Evolutionary conservation across 1,140 invertebrate genomes (phyloP).

Genomic region (Paraescarpia echinospica): DNA sequence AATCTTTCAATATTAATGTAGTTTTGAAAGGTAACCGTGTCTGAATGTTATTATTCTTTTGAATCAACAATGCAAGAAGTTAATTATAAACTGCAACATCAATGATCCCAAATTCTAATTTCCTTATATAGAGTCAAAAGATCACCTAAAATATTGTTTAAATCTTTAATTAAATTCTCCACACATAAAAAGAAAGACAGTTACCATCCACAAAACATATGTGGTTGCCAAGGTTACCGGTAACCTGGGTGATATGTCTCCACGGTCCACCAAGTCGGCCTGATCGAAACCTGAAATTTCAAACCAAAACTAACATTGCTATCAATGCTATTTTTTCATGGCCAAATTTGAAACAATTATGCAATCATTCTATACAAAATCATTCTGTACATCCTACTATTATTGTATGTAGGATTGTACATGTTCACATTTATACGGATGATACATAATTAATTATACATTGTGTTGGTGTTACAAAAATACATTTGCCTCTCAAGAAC

Average conservation of each 20-base stretch:
- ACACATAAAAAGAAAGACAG: constrained; percentile 11
- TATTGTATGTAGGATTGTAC: not conserved
- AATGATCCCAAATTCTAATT: too few species aligned
- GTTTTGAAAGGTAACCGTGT: not conserved
- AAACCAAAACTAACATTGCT: not conserved
- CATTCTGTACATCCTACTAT: not conserved
- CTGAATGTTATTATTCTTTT: not conserved
- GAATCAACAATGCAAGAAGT: too few species aligned
- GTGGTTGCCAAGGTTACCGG: constrained; percentile 41
- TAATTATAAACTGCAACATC: too few species aligned
- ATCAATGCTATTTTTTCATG: not conserved
- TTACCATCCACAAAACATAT: constrained; percentile 48
- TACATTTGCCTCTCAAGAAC: not conserved
- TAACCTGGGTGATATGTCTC: constrained; percentile 43
- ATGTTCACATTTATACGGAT: not conserved
- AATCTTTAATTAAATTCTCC: constrained; percentile 1
- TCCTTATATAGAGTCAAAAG: too few species aligned
- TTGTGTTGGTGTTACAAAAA: not conserved
- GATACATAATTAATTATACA: not conserved
- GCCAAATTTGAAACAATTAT: not conserved
- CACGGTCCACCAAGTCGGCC: constrained; percentile 43
- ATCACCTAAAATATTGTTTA: too few species aligned
- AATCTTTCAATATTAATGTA: not conserved
- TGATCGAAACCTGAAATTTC: constrained; percentile 29
- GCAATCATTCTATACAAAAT: not conserved